phyloP scores from a whole-genome alignment of 30 jellyfish, hydroid and myxozoan genomes.

The Hydractinia echinata region DNA sequence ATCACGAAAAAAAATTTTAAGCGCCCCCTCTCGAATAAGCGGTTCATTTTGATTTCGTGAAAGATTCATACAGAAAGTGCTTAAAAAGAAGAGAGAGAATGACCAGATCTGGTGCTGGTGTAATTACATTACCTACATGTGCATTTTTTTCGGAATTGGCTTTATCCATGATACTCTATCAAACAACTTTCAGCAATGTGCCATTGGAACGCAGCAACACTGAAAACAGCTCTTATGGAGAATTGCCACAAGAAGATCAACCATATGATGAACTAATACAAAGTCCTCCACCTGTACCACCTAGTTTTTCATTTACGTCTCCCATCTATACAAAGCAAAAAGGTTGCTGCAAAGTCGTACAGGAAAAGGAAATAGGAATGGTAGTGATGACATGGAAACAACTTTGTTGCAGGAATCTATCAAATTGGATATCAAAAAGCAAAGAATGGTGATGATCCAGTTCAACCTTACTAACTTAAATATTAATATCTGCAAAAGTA shows the following conservation, averaged over 20 bases:
- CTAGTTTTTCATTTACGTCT: too few relatives aligned
- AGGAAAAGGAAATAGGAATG: not conserved
- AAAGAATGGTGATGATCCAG: slow-evolving; percentile 3
- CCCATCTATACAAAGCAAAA: too few relatives aligned
- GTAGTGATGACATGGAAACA: not conserved
- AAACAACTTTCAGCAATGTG: not conserved
- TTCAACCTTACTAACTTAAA: too few relatives aligned
- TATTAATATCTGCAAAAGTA: too few relatives aligned
- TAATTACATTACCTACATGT: not conserved
- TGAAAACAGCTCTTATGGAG: not conserved
- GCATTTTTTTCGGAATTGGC: too few relatives aligned
- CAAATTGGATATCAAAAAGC: not conserved
- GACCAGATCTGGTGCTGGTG: slow-evolving; percentile 15
- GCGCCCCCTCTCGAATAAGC: too few relatives aligned
- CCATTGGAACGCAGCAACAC: not conserved
- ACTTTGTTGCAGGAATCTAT: not conserved
- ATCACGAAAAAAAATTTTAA: too few relatives aligned
- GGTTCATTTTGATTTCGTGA: too few relatives aligned
- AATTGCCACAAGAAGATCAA: not conserved
- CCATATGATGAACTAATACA: not conserved
- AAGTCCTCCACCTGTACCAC: slow-evolving; percentile 3
- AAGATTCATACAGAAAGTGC: slow-evolving; percentile 1
- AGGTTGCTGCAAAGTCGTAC: too few relatives aligned
- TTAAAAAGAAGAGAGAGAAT: not conserved
- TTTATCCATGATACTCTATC: not conserved